Percentiles rank a stretch among this genome's conserved stretches.
phyloP scores from a whole-genome alignment of 2,797 vertebrate genomes.

The Martes flavigula region DNA sequence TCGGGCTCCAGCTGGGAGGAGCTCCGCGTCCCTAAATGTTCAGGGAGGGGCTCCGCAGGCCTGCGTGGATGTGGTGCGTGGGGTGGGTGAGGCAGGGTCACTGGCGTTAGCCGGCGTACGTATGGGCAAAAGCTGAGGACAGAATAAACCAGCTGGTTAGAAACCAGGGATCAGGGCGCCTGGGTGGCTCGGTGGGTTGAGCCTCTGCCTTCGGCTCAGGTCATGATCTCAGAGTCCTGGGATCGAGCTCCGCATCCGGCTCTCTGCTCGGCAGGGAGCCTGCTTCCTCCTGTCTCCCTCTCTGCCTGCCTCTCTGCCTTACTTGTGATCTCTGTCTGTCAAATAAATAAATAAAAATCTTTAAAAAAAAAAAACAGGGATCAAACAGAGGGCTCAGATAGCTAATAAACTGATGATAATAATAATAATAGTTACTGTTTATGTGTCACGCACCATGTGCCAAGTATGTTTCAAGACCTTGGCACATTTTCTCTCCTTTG shows the following conservation, averaged over 20 bases:
- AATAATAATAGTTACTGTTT: not conserved
- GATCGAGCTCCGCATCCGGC: too few species aligned
- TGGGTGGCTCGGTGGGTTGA: too few species aligned
- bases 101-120: rapidly evolving
- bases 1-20: too few species aligned
- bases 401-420: not conserved
- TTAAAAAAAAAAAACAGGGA: too few species aligned
- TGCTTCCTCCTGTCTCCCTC: too few species aligned
- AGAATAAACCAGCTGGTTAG: not conserved
- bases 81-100: not conserved
- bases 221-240: too few species aligned
- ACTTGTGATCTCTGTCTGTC: too few species aligned
- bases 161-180: not conserved
- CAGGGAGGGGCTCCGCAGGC: not conserved
- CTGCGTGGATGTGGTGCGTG: rapidly evolving
- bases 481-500: not conserved
- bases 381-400: not conserved
- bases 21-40: not conserved
- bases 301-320: too few species aligned
- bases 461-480: rapidly evolving
- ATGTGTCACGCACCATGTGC: rapidly evolving
- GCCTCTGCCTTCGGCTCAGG: too few species aligned
- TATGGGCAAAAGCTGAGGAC: not conserved
- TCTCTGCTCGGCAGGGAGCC: too few species aligned
- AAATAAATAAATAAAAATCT: too few species aligned